Evolutionary conservation across 2,888 invertebrate species (phyloP), one percentile per base, ranked within the genome.

Genomic region (Scotopteryx bipunctaria): DNA sequence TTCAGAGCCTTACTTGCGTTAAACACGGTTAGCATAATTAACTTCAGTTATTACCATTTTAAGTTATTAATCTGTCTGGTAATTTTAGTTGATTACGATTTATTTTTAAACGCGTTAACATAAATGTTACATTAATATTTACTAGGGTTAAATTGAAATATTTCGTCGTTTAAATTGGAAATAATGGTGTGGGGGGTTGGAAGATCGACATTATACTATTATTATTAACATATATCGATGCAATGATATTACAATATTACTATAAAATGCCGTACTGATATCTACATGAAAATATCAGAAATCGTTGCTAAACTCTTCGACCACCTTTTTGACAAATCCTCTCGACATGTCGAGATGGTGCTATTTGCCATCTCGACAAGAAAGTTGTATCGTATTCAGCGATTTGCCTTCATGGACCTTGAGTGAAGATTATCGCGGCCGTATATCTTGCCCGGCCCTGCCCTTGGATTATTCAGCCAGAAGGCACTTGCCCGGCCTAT

Each of bases 361-460:
- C 19, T 38, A 49, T 58, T 36, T 29, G 52, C 46, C 42, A 47
- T 19, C 55, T 59, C 45, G 38, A 50, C 58, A 58, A 53, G 43
- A 69, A 75, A 63, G 59, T 68, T 68, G 66, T 68, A 64, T 66
- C 66, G 63, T 67, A 67, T 71, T 77, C 73, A 78, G 78, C 76
- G 67, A 76, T 76, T 76, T 68, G 63, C 76, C 73, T 78, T 73
- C 70, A 72, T 64, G 63, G 61, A 64, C 71, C 73, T 75, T 69
- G 69, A 76, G 69, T 71, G 69, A 69, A 78, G 80, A 83, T 83
- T 81, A 83, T 80, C 82, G 67, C 64, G 66, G 68, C 61, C 71
- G 67, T 81, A 73, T 74, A 78, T 79, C 76, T 75, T 69, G 62
- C 63, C 66, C 61, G 66, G 58, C 69, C 71, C 63, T 67, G 68